A percentile compares a stretch with the other conserved stretches of the same genome.
Evolutionary conservation across 2,888 invertebrate genomes (phyloP).

Genomic region (Lochmaea capreae): DNA sequence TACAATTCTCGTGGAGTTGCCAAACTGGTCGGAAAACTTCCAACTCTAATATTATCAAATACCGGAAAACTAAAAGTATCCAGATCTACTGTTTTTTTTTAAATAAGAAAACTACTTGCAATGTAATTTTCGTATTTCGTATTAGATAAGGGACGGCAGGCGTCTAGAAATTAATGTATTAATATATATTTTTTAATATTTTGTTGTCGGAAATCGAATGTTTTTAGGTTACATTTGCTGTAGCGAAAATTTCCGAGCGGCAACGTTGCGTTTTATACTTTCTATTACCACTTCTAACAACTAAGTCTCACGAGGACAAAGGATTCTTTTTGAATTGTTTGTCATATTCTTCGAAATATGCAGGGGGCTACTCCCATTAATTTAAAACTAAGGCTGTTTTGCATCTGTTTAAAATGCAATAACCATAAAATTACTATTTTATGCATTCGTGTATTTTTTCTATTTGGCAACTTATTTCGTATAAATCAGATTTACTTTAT

Average conservation of each 20-base stretch:
- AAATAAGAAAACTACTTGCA: no score
- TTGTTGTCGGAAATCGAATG: no score
- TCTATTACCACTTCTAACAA: conserved; percentile 6
- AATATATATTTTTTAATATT: no score
- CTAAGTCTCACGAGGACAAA: conserved; percentile 4
- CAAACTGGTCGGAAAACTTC: conserved; percentile 19
- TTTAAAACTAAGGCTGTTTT: neutral
- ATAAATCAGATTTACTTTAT: no score
- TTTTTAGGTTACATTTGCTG: neutral
- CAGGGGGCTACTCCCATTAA: neutral
- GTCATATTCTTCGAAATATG: conserved; percentile 3
- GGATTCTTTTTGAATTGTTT: conserved; percentile 5
- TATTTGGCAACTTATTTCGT: no score
- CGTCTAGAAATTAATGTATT: no score
- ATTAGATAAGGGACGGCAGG: no score
- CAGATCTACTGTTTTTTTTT: no score
- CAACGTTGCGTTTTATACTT: conserved; percentile 4
- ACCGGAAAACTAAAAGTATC: neutral
- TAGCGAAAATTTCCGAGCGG: neutral
- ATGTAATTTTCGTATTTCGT: no score
- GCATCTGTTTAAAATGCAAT: neutral
- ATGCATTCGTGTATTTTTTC: no score
- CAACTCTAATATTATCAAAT: neutral
- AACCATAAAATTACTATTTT: neutral
- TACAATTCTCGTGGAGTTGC: conserved; percentile 20